These are phyloP conservation scores for Urosaurus nigricauda DNA, from an alignment of 2,797 vertebrate species.

Conservation along the genomic window DNA sequence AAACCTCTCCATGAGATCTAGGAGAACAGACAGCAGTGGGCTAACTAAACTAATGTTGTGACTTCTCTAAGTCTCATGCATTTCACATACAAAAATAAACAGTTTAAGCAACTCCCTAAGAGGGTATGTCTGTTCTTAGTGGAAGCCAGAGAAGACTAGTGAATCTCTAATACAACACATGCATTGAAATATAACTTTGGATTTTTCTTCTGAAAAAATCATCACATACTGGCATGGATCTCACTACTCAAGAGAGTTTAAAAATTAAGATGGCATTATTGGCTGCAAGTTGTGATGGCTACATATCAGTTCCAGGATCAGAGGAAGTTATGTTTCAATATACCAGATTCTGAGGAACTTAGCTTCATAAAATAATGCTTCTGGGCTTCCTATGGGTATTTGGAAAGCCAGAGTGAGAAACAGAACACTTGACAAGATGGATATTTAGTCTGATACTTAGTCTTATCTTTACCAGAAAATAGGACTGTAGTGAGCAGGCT, in stretches of 20 bases:
- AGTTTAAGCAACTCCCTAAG: too few species aligned
- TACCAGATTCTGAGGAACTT: background rate
- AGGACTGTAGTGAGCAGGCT: too few species aligned
- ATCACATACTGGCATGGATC: background rate
- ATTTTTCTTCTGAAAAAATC: background rate
- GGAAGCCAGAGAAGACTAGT: too few species aligned
- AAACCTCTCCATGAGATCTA: background rate
- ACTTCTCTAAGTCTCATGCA: background rate
- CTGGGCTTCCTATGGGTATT: background rate
- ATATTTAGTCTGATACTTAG: background rate
- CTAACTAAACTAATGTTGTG: background rate
- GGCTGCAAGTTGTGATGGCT: background rate
- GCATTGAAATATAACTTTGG: background rate
- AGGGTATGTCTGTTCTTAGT: too few species aligned
- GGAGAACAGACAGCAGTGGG: background rate
- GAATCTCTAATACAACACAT: too few species aligned
- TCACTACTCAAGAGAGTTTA: background rate
- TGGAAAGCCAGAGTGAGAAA: background rate
- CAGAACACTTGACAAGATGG: background rate
- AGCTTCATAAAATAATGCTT: background rate
- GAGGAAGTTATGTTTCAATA: background rate
- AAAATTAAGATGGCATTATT: background rate
- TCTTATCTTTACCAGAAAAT: background rate
- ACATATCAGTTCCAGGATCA: background rate
- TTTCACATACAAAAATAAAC: too few species aligned